These are phyloP conservation scores for Parapristionchus giblindavisi DNA, from an alignment of 2,888 invertebrate species.

Conservation along the genomic window DNA sequence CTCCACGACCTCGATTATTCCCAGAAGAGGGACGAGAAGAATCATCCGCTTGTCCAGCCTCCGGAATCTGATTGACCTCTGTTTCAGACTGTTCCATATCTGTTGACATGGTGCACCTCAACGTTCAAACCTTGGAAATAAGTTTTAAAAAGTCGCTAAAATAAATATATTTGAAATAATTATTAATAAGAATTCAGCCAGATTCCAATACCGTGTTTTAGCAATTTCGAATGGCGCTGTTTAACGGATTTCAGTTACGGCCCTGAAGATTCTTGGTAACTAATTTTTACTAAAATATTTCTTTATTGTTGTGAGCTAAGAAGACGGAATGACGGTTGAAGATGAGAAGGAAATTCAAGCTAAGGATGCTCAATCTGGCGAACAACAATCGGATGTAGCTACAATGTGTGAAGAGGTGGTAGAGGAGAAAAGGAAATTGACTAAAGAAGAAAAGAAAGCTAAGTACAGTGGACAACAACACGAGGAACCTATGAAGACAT, in stretches of 20 bases:
- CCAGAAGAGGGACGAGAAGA: not conserved
- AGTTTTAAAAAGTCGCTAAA: not conserved
- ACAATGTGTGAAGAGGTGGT: not conserved
- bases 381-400: not conserved
- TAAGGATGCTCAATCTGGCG: no score
- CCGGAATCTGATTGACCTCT: not conserved
- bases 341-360: no score
- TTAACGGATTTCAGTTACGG: no score
- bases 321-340: no score
- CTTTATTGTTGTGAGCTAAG: no score
- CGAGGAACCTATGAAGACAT: not conserved
- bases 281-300: no score
- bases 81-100: constrained; percentile 13
- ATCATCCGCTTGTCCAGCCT: not conserved
- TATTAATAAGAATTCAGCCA: no score
- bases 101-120: not conserved
- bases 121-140: not conserved
- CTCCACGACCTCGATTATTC: not conserved
- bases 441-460: constrained; percentile 23
- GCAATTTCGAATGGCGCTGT: no score
- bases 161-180: no score
- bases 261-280: no score
- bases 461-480: not conserved
- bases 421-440: constrained; percentile 14
- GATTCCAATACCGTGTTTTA: no score